Evolutionary conservation across 2,113 vertebrate species (phyloP), one percentile per base, ranked within the genome.

Genomic region (Lonchura striata): DNA sequence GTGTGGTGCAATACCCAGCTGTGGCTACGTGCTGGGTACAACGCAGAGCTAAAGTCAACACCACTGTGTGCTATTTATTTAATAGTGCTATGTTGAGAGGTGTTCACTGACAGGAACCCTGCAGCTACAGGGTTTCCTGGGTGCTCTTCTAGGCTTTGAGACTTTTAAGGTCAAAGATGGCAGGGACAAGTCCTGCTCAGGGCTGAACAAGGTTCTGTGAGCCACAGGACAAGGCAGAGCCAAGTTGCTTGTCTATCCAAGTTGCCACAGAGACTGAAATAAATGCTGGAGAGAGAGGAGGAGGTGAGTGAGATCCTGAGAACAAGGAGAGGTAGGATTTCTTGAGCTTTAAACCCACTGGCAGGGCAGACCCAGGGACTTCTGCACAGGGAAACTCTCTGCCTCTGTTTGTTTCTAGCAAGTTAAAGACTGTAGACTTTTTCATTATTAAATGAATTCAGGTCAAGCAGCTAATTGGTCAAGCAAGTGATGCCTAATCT

Each of bases 1-100:
- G 3, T 77, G 71, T 88, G 82, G 82, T 88, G 76, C 90, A 90
- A 90, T 75, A 92, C 37, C 1, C 25, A 49, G 15, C 56, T 78
- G 72, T 68, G 82, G 35, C 88, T 95, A 93, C 25, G 44, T 96
- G 91, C 95, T 72, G 49, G 54, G 54, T 91, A 20, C 70, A 90
- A 21, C 0, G 3, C 52, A 46, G 49, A 50, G 25, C 71, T 41
- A 84, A 96, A 94, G 80, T 93, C 69, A 92, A 78, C 50, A 86
- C n/a, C 12, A 5, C 22, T 15, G 60, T 71, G 61, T 70, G 37
- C 31, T 92, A 20, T 88, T 95, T 91, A 53, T 89, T 88, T 71
- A 64, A 71, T 39, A 81, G 31, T 15, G 25, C 90, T 83, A 5
- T 54, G 42, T 5, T 50, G 60, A 71, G 92, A 71, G 49, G 33